A percentile compares a stretch with the other conserved stretches of the same genome.
Conservation (phyloP, 1,140 invertebrate species). For the Lysiphlebus fabarum region DNA sequence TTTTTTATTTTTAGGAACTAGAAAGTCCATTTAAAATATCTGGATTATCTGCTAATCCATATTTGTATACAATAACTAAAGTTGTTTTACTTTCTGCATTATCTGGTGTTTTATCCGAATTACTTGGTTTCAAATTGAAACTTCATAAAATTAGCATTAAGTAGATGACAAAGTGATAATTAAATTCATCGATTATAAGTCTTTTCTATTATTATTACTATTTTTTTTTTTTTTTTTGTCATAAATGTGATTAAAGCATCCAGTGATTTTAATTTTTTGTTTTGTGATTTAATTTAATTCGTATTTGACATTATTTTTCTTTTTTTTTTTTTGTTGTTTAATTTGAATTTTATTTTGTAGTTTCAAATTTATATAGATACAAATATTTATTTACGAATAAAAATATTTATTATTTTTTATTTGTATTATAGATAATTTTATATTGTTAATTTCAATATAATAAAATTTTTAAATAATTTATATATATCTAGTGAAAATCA, state of each 20-base stretch:
- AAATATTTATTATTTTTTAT: too few relatives aligned
- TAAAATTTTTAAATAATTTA: too few relatives aligned
- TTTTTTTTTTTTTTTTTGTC: not conserved
- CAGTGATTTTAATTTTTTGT: too few relatives aligned
- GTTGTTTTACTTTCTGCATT: constrained; percentile 92
- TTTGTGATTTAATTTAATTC: too few relatives aligned
- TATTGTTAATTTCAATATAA: too few relatives aligned
- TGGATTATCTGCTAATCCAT: constrained; percentile 91
- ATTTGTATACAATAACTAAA: constrained; percentile 93
- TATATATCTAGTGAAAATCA: too few relatives aligned
- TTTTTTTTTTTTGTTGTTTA: too few relatives aligned
- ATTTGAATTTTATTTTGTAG: too few relatives aligned
- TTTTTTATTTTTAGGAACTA: constrained; percentile 71
- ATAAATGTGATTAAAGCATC: not conserved
- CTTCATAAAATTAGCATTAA: constrained; percentile 95
- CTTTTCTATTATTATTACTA: not conserved
- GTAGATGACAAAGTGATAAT: constrained; percentile 39
- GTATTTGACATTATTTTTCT: too few relatives aligned
- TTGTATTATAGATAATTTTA: too few relatives aligned
- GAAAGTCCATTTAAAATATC: constrained; percentile 97
- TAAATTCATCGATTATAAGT: not conserved
- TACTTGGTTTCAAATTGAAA: constrained; percentile 95
- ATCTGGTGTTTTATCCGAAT: constrained; percentile 90
- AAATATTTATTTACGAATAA: too few relatives aligned
- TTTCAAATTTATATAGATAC: too few relatives aligned